phyloP scores from a whole-genome alignment of 2,113 vertebrate species.

The Ifrita kowaldi region DNA sequence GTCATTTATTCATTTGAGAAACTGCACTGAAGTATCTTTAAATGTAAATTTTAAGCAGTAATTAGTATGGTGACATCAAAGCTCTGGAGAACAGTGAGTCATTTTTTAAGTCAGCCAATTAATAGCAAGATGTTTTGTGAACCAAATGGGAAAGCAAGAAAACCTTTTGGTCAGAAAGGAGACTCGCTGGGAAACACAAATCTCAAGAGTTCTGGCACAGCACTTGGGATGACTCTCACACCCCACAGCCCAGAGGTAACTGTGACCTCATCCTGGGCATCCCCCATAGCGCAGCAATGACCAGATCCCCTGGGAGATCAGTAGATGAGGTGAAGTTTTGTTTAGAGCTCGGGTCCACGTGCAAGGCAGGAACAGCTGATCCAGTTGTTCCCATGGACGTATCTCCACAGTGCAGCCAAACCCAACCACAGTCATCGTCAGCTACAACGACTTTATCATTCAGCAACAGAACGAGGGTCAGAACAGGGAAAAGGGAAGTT shows the following conservation, averaged over 20 bases:
- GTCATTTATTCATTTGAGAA: background rate
- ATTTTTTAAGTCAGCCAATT: background rate
- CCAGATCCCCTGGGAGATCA: background rate
- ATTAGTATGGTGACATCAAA: background rate
- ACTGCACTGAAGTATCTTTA: background rate
- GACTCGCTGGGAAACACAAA: background rate
- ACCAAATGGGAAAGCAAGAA: background rate
- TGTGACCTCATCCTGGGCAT: background rate
- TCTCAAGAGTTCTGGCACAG: background rate
- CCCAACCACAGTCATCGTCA: background rate
- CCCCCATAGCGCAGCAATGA: background rate
- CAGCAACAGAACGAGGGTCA: background rate
- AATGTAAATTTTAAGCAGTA: background rate
- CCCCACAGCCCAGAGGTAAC: background rate
- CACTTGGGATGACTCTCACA: background rate
- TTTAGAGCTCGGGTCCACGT: background rate
- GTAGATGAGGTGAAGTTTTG: background rate
- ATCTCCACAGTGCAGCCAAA: background rate
- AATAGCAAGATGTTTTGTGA: background rate
- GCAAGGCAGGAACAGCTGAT: background rate
- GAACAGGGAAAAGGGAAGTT: background rate
- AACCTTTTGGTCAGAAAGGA: background rate
- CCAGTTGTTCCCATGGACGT: rapidly evolving
- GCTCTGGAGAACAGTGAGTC: background rate
- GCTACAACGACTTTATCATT: background rate